phyloP scores from a whole-genome alignment of 2,113 vertebrate species.

The Clarias gariepinus region DNA sequence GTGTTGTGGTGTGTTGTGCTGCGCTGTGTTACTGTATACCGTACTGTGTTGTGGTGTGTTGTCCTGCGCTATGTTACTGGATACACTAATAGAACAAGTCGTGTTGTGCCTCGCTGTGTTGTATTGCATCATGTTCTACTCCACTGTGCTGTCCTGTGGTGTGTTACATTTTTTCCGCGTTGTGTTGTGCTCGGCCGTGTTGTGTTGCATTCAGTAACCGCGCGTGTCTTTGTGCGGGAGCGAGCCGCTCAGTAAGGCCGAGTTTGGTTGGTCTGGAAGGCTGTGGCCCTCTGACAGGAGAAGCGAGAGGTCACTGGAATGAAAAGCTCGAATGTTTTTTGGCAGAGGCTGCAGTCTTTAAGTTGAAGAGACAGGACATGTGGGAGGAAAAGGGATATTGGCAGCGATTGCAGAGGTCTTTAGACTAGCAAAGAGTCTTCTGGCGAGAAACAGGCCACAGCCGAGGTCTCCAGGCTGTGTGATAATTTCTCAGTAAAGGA shows the following conservation, averaged over 20 bases:
- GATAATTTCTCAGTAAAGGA: conserved; percentile 48
- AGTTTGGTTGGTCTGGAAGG: conserved; percentile 48
- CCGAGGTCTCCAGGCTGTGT: conserved; percentile 42
- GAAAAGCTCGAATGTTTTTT: conserved; percentile 41
- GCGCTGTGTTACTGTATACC: too few species aligned
- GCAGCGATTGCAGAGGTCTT: conserved; percentile 38
- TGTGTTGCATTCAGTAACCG: background rate
- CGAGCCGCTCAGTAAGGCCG: conserved; percentile 13
- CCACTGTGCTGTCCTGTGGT: conserved; percentile 39
- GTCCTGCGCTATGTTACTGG: background rate
- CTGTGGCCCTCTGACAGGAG: conserved; percentile 41
- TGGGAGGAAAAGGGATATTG: conserved; percentile 38
- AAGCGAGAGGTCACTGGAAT: conserved; percentile 46
- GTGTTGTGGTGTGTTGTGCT: background rate
- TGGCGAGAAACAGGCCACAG: conserved; percentile 20
- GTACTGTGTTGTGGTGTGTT: background rate
- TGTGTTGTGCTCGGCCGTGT: background rate
- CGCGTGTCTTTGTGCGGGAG: background rate
- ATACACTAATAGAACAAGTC: too few species aligned
- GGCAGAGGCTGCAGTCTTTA: conserved; percentile 33
- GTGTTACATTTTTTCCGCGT: background rate
- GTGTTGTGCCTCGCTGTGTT: background rate
- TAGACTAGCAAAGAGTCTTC: conserved; percentile 39
- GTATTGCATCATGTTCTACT: conserved; percentile 36
- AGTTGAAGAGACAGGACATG: conserved; percentile 38